phyloP scores from a whole-genome alignment of 2,888 invertebrate species.

The Scaptomyza caliginosa region DNA sequence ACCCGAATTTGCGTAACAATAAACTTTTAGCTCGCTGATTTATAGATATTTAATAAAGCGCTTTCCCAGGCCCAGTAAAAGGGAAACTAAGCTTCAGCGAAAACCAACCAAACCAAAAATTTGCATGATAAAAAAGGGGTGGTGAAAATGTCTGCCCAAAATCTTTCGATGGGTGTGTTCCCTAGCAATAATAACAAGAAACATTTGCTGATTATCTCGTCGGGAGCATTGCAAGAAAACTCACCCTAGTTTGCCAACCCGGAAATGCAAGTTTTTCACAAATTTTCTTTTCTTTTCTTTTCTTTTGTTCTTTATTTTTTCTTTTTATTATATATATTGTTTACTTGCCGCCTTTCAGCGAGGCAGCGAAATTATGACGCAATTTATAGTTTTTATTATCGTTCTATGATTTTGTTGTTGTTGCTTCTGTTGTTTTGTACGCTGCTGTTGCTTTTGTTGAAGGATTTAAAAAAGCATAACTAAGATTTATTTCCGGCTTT shows the following conservation, averaged over 20 bases:
- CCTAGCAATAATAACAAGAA: constrained; percentile 42
- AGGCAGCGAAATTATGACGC: constrained; percentile 67
- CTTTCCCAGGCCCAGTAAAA: constrained; percentile 52
- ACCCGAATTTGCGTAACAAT: constrained; percentile 71
- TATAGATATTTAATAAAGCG: constrained; percentile 77
- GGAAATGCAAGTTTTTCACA: constrained; percentile 62
- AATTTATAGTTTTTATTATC: constrained; percentile 73
- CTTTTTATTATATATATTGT: too few species aligned
- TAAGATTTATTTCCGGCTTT: constrained; percentile 79
- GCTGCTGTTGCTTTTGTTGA: constrained; percentile 49
- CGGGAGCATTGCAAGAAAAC: constrained; percentile 11
- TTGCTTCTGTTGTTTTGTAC: constrained; percentile 44
- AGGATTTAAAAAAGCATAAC: constrained; percentile 69
- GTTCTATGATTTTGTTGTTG: constrained; percentile 50
- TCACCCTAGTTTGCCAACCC: constrained; percentile 10
- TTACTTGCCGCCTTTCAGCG: constrained; percentile 49
- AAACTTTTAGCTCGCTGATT: constrained; percentile 62
- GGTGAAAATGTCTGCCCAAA: not conserved
- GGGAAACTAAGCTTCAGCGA: constrained; percentile 33
- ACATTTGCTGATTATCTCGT: constrained; percentile 59
- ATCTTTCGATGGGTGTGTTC: constrained; percentile 23
- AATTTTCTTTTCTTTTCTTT: constrained; percentile 17
- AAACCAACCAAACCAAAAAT: too few species aligned
- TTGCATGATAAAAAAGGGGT: constrained; percentile 51
- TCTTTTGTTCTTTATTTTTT: constrained; percentile 12